Conservation (phyloP, 2,797 vertebrate genomes). For the Acestrorhynchus altus region DNA sequence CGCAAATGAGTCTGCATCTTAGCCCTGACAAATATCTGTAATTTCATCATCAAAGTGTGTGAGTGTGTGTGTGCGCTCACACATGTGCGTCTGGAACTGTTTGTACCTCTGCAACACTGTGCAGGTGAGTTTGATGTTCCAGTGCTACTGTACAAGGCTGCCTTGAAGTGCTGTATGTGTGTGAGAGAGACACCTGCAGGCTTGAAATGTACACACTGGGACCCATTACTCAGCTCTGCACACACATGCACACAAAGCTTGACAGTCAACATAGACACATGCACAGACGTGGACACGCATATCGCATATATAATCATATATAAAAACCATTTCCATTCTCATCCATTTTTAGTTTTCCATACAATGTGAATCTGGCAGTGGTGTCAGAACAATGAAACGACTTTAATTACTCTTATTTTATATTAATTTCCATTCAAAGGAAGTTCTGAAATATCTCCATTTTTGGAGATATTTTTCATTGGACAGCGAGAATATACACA, state of each 20-base stretch:
- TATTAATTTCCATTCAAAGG: too few relatives aligned
- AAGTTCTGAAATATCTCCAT: too few relatives aligned
- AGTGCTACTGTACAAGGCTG: not conserved
- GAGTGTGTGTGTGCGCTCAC: not conserved
- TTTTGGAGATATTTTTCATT: too few relatives aligned
- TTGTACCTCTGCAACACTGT: slow-evolving; percentile 24
- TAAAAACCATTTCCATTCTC: too few relatives aligned
- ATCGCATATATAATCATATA: too few relatives aligned
- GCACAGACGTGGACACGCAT: not conserved
- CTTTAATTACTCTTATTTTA: too few relatives aligned
- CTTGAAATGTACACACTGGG: not conserved
- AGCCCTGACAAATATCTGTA: slow-evolving; percentile 42
- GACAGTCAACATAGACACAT: slow-evolving; percentile 1
- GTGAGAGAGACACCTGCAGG: slow-evolving; percentile 46
- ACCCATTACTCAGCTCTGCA: not conserved
- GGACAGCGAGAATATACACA: too few relatives aligned
- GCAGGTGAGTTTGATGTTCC: slow-evolving; percentile 4
- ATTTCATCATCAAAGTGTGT: slow-evolving; percentile 28
- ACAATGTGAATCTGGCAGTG: too few relatives aligned
- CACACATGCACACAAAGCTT: not conserved
- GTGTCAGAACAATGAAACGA: too few relatives aligned
- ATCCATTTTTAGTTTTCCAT: too few relatives aligned
- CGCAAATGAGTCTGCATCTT: slow-evolving; percentile 34
- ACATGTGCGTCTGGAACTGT: slow-evolving; percentile 21
- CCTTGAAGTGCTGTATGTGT: slow-evolving; percentile 1